These are phyloP conservation scores for Nipponacmea schrenckii DNA, from an alignment of 2,888 invertebrate species.

Conservation along the genomic window DNA sequence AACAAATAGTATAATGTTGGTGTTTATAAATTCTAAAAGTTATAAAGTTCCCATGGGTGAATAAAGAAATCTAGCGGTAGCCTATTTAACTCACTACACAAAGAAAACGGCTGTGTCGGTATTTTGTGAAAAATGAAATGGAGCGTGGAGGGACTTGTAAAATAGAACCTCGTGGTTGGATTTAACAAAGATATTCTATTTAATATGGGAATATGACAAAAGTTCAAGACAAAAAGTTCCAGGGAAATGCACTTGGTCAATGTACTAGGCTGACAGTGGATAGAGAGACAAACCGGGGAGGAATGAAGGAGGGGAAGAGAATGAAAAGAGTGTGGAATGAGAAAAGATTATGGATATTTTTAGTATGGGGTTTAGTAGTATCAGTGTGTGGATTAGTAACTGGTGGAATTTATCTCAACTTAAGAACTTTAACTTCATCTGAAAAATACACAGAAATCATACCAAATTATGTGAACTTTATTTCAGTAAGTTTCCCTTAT, in stretches of 20 bases:
- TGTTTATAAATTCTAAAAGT: too few species aligned
- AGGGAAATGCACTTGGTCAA: not conserved
- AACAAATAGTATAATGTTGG: too few species aligned
- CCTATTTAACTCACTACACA: not conserved
- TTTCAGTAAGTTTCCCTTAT: constrained; percentile 77
- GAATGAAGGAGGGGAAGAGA: constrained; percentile 1
- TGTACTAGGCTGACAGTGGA: not conserved
- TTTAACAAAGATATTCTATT: not conserved
- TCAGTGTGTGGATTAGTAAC: constrained; percentile 78
- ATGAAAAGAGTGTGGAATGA: constrained; percentile 24
- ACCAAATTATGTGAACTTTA: constrained; percentile 92
- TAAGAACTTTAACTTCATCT: constrained; percentile 82
- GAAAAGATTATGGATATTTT: constrained; percentile 76
- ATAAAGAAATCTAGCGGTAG: constrained; percentile 4
- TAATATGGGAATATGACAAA: not conserved
- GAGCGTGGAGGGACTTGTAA: not conserved
- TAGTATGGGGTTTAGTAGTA: constrained; percentile 78
- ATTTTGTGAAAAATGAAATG: not conserved
- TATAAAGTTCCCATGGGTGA: not conserved
- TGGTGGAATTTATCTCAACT: constrained; percentile 82
- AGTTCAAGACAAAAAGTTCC: not conserved
- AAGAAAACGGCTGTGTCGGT: constrained; percentile 2
- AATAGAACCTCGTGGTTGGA: constrained; percentile 6
- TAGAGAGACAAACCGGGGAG: not conserved
- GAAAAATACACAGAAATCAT: constrained; percentile 86